Evolutionary conservation across 2,113 vertebrate genomes (phyloP), one percentile per base, ranked within the genome.

Genomic region (Amphiprion percula): DNA sequence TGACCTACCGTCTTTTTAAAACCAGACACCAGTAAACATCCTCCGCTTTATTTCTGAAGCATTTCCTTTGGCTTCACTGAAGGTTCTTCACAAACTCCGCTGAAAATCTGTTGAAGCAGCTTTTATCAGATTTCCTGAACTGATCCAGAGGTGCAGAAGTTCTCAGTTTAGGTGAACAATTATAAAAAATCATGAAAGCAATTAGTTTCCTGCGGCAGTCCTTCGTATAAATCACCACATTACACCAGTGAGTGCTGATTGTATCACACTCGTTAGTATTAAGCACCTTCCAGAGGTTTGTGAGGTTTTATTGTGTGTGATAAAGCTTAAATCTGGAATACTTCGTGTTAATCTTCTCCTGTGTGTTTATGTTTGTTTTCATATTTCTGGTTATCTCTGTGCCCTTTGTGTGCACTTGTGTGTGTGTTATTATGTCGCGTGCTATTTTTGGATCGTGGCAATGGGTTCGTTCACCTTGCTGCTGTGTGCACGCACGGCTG

Each of bases 361-460:
- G 58, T 67, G 47, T 76, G 61, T 64, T 21, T 72, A 68, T 63
- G 46, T 37, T 17, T 33, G 21, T 53, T 73, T 64, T 60, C 44
- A 49, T 83, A 33, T 64, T 75, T 62, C 66, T 58, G 52, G 47
- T 85, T 60, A 62, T 70, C 30, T 70, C 39, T 15, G 15, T 37
- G 26, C 37, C 56, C 74, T 79, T 37, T 76, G 55, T 83, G 56
- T 88, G 68, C 23, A 19, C 7, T 41, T 49, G 68, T 68, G 76
- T 69, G 26, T 16, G 33, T 53, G 63, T 73, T 82, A 85, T 75
- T 79, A 80, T 74, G 73, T 54, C 50, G 69, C 64, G 68, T 0
- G n/a, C 64, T 83, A 56, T 74, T 87, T 82, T 68, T 0, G 44
- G 49, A 21, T 37, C 47, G 23, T n/a, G 66, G 39, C 47, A 53